Evolutionary conservation across 2,888 invertebrate species (phyloP).

Genomic region (Congeria kusceri): DNA sequence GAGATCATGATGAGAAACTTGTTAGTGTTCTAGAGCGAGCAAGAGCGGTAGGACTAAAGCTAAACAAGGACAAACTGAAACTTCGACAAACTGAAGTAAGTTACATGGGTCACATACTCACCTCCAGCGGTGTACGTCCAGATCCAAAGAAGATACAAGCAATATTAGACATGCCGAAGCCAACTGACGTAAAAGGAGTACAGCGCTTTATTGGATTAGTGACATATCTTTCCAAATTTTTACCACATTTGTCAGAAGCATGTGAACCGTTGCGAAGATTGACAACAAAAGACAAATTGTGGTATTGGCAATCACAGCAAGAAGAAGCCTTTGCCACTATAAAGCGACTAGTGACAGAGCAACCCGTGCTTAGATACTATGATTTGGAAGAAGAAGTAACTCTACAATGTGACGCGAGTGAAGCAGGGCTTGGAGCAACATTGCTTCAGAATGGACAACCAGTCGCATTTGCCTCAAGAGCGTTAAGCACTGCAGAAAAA

Average conservation of each 20-base stretch:
- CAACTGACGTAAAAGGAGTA: conserved; percentile 27
- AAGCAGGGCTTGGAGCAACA: conserved; percentile 61
- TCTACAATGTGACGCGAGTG: conserved; percentile 23
- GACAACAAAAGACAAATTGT: conserved; percentile 27
- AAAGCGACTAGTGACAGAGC: conserved; percentile 16
- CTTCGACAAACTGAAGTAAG: conserved; percentile 21
- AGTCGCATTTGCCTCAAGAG: conserved; percentile 58
- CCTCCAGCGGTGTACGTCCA: conserved; percentile 27
- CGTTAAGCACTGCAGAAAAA: conserved; percentile 57
- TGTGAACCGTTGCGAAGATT: conserved; percentile 42
- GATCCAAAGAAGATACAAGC: conserved; percentile 41
- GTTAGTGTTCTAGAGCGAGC: conserved; percentile 11
- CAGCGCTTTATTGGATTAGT: conserved; percentile 40
- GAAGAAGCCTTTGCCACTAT: conserved; percentile 25
- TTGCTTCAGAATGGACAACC: conserved; percentile 61
- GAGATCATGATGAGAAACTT: conserved; percentile 34
- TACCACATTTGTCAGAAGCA: conserved; percentile 39
- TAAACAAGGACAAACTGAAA: conserved; percentile 24
- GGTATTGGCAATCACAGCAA: conserved; percentile 38
- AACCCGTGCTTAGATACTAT: conserved; percentile 41
- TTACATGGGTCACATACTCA: conserved; percentile 32
- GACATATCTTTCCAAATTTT: conserved; percentile 39
- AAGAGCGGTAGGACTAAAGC: conserved; percentile 22
- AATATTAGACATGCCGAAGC: conserved; percentile 25
- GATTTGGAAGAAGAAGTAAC: conserved; percentile 9